Percentiles rank a stretch among this genome's conserved stretches.
These are phyloP conservation scores for Labrus mixtus DNA, from an alignment of 2,113 vertebrate species.

Conservation along the genomic window DNA sequence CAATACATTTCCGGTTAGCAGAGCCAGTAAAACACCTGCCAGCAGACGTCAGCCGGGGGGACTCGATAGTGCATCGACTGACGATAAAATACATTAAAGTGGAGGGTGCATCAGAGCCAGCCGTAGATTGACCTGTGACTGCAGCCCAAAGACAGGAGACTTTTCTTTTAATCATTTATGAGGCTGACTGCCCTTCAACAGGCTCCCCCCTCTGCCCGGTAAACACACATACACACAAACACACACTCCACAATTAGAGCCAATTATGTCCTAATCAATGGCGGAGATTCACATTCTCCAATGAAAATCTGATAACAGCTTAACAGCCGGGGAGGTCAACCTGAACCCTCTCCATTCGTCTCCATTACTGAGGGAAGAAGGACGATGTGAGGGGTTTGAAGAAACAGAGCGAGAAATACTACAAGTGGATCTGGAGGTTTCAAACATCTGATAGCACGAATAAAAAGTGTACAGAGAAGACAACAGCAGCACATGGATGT, in stretches of 20 bases:
- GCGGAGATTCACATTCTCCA: slow-evolving; percentile 87
- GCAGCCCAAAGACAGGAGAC: slow-evolving; percentile 10
- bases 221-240: slow-evolving; percentile 55
- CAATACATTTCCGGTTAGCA: background rate
- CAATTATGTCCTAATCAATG: slow-evolving; percentile 91
- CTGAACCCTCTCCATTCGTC: slow-evolving; percentile 79
- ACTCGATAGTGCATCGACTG: background rate
- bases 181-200: slow-evolving; percentile 48
- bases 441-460: background rate
- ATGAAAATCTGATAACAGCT: slow-evolving; percentile 89
- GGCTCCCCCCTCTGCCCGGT: background rate
- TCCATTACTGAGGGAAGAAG: slow-evolving; percentile 79
- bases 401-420: slow-evolving; percentile 27
- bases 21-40: background rate
- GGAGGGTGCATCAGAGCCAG: background rate
- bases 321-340: slow-evolving; percentile 84
- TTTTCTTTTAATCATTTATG: slow-evolving; percentile 45
- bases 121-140: slow-evolving; percentile 26
- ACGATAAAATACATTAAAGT: background rate
- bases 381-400: slow-evolving; percentile 62
- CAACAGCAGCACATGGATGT: too few relatives aligned
- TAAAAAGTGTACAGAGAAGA: background rate
- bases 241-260: slow-evolving; percentile 84
- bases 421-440: too few relatives aligned
- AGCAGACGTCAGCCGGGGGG: background rate